phyloP scores from a whole-genome alignment of 2,113 vertebrate genomes.

The Microcebus lehilahytsara region DNA sequence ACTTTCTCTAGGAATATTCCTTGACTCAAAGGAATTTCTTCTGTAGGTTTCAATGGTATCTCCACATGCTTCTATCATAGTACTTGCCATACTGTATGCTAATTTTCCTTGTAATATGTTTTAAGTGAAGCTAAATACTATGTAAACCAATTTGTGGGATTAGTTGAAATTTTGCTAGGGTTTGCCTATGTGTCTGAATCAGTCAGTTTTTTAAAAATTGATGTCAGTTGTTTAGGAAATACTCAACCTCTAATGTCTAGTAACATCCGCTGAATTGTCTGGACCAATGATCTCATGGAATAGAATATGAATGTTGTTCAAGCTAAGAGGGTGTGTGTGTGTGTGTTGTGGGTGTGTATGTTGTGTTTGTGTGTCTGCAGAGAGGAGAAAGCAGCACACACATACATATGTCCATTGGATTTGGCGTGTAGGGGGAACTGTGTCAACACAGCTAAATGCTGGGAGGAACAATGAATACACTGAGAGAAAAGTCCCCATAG shows the following conservation, averaged over 20 bases:
- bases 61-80: not conserved
- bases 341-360: no score
- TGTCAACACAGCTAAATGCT: not conserved
- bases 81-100: not conserved
- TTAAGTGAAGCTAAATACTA: not conserved
- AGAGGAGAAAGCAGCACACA: no score
- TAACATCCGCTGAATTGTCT: not conserved
- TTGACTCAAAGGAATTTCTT: not conserved
- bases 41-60: not conserved
- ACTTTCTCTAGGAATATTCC: not conserved
- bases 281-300: not conserved
- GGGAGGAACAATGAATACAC: not conserved
- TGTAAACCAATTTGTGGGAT: not conserved
- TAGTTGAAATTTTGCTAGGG: not conserved
- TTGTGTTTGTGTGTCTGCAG: no score
- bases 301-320: not conserved
- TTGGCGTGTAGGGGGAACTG: not conserved
- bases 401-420: not conserved
- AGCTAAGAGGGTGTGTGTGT: not conserved
- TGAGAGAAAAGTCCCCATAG: not conserved
- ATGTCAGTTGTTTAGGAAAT: not conserved
- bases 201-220: not conserved
- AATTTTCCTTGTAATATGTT: not conserved
- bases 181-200: not conserved
- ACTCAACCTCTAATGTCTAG: not conserved